Evolutionary conservation across 1,140 invertebrate species (phyloP), one percentile per base, ranked within the genome.

Genomic region (Drosophila biarmipes): DNA sequence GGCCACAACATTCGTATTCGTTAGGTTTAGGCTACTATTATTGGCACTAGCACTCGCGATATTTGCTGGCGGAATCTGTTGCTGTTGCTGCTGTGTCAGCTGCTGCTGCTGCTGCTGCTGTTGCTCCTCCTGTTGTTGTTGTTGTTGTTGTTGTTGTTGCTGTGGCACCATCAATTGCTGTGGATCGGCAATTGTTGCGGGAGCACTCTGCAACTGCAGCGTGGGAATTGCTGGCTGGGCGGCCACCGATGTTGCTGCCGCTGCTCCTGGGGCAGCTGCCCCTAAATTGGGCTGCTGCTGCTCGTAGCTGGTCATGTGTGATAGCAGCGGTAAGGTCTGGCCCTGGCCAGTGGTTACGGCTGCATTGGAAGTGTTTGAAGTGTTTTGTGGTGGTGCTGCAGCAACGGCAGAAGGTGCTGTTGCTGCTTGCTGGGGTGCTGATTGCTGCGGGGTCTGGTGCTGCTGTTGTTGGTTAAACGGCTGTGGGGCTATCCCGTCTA

Each of bases 1-100:
- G 37, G 48, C 43, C 45, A 49, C 67, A 34, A 72, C 55, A 64
- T 55, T 84, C 63, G 78, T 49, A 73, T 77, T 85, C 54, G 74
- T 84, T 78, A 84, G 73, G 63, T 80, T 85, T 63, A 84, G 49
- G 58, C 68, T 85, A 76, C 69, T 66, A 68, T 68, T 91, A 84
- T 91, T 91, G 84, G 89, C 90, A 91, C 85, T 91, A 82, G 85
- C 90, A 84, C 85, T 91, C 78, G 87, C 77, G 82, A 74, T 80
- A 74, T 74, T 84, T 69, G 80, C 61, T 80, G 63, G 40, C 64
- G 68, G 81, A 48, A 75, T 55, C 74, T 75, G 89, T 57, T 80
- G 80, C 34, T 80, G 81, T 12, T 59, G 68, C n/a, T 73, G 77
- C 35, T 31, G 29, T 31, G 29, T 31, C 8, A 31, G 29, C 29